Evolutionary conservation across 2,888 invertebrate species (phyloP).

Genomic region (Pyralis farinalis): DNA sequence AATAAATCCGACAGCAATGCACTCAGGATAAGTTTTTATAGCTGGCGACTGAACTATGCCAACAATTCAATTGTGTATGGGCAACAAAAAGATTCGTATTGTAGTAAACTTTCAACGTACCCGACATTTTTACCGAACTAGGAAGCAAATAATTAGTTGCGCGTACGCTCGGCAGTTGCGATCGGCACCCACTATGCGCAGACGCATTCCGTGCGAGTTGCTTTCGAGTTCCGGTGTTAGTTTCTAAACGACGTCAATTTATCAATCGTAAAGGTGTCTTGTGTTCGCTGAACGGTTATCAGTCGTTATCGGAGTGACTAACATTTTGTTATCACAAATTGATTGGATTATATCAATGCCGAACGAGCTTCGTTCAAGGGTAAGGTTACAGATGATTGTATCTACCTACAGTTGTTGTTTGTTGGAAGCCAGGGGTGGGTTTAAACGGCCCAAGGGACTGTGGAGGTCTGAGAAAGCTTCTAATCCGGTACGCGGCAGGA

Average conservation of each 20-base stretch:
- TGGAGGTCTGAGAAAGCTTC: no score
- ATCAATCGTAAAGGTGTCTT: not conserved
- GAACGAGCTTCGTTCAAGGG: slow-evolving; percentile 50
- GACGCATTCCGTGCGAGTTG: slow-evolving; percentile 9
- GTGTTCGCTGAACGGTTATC: slow-evolving; percentile 7
- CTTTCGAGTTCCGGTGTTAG: slow-evolving; percentile 1
- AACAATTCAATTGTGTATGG: no score
- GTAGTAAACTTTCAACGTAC: slow-evolving; percentile 7
- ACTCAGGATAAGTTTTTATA: no score
- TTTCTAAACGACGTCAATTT: not conserved
- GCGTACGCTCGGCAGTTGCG: slow-evolving; percentile 26
- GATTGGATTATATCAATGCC: slow-evolving; percentile 44
- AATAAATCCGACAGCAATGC: no score
- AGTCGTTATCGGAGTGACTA: slow-evolving; percentile 17
- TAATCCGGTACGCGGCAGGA: no score
- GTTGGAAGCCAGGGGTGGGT: no score
- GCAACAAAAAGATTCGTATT: not conserved
- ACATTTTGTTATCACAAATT: slow-evolving; percentile 31
- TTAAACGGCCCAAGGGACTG: no score
- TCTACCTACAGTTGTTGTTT: not conserved
- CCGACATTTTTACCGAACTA: slow-evolving; percentile 12
- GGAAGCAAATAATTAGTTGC: slow-evolving; percentile 23
- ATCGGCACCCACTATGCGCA: not conserved
- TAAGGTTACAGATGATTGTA: slow-evolving; percentile 28
- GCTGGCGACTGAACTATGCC: no score